These are phyloP conservation scores for Caligus rogercresseyi DNA, from an alignment of 1,140 invertebrate species.

Conservation along the genomic window DNA sequence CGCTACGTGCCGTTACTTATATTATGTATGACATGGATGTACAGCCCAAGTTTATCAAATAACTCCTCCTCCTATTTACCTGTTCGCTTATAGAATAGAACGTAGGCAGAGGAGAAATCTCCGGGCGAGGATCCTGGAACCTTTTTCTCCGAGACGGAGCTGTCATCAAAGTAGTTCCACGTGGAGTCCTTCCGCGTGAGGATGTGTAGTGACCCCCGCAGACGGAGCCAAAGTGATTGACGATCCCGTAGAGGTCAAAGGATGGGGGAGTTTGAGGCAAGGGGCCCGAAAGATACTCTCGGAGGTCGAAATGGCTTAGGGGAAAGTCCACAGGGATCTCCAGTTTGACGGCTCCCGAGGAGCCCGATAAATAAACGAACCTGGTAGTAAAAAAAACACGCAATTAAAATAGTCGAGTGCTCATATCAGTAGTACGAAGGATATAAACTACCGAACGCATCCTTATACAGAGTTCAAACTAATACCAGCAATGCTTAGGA, in stretches of 20 bases:
- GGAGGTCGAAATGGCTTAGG: constrained; percentile 36
- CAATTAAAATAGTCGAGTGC: background rate
- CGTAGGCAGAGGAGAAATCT: constrained; percentile 45
- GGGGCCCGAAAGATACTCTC: constrained; percentile 29
- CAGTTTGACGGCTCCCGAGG: constrained; percentile 37
- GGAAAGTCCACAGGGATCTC: constrained; percentile 47
- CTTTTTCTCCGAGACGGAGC: constrained; percentile 36
- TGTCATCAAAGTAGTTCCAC: constrained; percentile 51
- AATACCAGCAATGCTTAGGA: no score
- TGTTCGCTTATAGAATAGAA: constrained; percentile 46
- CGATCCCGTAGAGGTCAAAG: constrained; percentile 47
- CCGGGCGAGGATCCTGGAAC: constrained; percentile 35
- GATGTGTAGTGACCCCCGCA: constrained; percentile 49
- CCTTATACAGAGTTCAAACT: no score
- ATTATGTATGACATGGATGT: no score
- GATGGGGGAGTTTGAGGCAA: constrained; percentile 24
- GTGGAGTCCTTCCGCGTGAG: constrained; percentile 40
- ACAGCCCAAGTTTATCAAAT: no score
- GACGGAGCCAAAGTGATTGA: constrained; percentile 49
- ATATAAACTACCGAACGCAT: no score
- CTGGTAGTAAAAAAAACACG: constrained; percentile 30
- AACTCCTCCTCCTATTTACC: no score
- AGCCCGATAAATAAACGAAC: constrained; percentile 47
- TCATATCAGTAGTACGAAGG: no score
- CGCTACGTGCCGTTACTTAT: no score